Base-by-base conservation (phyloP, 2,113 vertebrate species). In the Elephantulus edwardii region DNA sequence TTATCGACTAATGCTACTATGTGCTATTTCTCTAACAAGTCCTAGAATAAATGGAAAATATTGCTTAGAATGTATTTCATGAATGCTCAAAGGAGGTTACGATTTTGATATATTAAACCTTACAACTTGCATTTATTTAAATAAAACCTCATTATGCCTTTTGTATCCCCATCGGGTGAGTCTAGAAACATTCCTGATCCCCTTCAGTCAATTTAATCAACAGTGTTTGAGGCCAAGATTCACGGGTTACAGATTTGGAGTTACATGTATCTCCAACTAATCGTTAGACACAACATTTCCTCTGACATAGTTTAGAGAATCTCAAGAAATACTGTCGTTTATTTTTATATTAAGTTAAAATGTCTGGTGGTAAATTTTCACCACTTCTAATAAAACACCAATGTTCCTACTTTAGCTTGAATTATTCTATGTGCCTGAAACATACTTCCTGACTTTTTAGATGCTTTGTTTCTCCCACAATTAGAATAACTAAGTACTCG, bases 401-500 rank as follows among this genome's bases (percentile, higher is more conserved):
- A 2, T 84, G 22, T 60, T 95, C 40, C 79, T 86, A 74, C 84
- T 91, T 87, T 90, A 77, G 71, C 80, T 79, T 62, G 70, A 50
- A 90, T 97, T 96, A 93, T 89, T 93, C 89, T 90, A 5, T 94
- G 92, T 93, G 89, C 50, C 20, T 95, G 83, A 96, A 95, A 92
- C 94, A 62, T 93, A 96, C 97, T 97, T 97, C 88, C 93, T 94
- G 91, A 96, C 95, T 97, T 96, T 96, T 96, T 93, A 88, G 93
- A 95, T 93, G 95, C 90, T 97, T 97, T 97, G 91, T 93, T 95
- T 95, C 97, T 95, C 89, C 83, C 0, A 66, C 95, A 96, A 97
- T 98, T 97, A 97, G 96, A 97, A 97, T 97, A 97, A 95, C 91
- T 97, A 97, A 97, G 96, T 97, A 95, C 89, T 96, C 89, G 96